A percentile compares a stretch with the other conserved stretches of the same genome.
Conservation (phyloP, 1,140 invertebrate genomes). For the Drosophila kohkoa region DNA sequence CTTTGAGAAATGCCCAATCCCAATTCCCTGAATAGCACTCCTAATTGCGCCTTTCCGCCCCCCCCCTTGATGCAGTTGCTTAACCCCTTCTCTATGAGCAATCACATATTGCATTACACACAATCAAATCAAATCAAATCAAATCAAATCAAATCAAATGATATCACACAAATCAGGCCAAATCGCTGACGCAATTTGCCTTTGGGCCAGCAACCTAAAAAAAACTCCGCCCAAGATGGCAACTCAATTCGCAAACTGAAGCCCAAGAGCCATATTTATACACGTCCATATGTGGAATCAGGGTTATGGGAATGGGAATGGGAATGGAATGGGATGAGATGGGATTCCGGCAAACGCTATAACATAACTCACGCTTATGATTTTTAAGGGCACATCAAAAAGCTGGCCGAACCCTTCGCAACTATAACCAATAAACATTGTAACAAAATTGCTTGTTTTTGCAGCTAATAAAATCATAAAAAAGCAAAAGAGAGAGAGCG, state of each 20-base stretch:
- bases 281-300: neutral
- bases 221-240: constrained; percentile 5
- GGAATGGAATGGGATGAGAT: neutral
- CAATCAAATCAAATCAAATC: constrained; percentile 49
- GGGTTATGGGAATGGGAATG: neutral
- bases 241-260: constrained; percentile 12
- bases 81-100: neutral
- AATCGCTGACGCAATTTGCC: constrained; percentile 74
- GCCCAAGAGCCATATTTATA: constrained; percentile 17
- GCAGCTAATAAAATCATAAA: constrained; percentile 84
- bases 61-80: too few relatives aligned
- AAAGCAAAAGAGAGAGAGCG: constrained; percentile 33
- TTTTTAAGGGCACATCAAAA: constrained; percentile 80
- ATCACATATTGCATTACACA: constrained; percentile 50
- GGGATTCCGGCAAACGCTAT: constrained; percentile 7
- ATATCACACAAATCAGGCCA: constrained; percentile 78
- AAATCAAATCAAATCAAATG: constrained; percentile 60
- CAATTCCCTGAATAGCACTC: constrained; percentile 18
- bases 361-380: constrained; percentile 80
- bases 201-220: constrained; percentile 20
- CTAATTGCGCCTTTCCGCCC: constrained; percentile 32
- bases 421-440: constrained; percentile 83
- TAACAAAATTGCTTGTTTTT: constrained; percentile 81
- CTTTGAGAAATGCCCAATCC: neutral
- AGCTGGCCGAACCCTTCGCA: constrained; percentile 53